phyloP scores from a whole-genome alignment of 1,140 invertebrate genomes.

The Drosophila equinoxialis region DNA sequence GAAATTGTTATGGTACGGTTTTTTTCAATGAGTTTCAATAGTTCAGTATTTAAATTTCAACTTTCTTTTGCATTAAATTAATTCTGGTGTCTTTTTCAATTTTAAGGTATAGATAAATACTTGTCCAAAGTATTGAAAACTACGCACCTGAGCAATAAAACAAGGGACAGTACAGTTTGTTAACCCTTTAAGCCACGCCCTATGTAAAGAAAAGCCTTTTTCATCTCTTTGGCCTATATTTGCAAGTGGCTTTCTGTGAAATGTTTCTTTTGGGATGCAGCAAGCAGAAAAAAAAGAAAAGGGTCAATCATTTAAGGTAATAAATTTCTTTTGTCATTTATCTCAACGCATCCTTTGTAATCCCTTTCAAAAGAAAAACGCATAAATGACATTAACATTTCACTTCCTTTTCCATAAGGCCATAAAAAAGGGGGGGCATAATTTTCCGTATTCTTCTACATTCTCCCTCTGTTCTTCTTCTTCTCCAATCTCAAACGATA shows the following conservation, averaged over 20 bases:
- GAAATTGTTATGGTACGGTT: too few relatives aligned
- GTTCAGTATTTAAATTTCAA: too few relatives aligned
- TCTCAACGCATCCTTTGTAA: slow-evolving; percentile 34
- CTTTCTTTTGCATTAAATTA: too few relatives aligned
- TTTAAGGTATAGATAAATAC: too few relatives aligned
- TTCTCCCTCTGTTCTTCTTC: slow-evolving; percentile 1
- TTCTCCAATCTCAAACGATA: slow-evolving; percentile 51
- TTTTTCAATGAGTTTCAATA: too few relatives aligned
- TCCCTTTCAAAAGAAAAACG: slow-evolving; percentile 27
- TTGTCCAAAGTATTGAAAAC: too few relatives aligned
- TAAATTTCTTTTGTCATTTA: slow-evolving; percentile 26
- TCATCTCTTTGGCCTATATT: slow-evolving; percentile 1
- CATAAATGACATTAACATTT: slow-evolving; percentile 59
- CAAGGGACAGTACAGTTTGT: not conserved
- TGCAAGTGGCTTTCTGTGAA: not conserved
- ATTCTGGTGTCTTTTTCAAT: too few relatives aligned
- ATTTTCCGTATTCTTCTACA: slow-evolving; percentile 42
- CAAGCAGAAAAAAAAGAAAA: not conserved
- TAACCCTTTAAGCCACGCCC: not conserved
- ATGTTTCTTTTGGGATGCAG: not conserved
- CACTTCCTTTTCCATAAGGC: slow-evolving; percentile 55
- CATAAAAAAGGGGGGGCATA: slow-evolving; percentile 71
- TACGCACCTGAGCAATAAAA: too few relatives aligned
- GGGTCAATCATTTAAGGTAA: slow-evolving; percentile 11
- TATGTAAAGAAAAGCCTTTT: not conserved